Conservation (phyloP, 1,140 invertebrate species). For the Drosophila arawakana region DNA sequence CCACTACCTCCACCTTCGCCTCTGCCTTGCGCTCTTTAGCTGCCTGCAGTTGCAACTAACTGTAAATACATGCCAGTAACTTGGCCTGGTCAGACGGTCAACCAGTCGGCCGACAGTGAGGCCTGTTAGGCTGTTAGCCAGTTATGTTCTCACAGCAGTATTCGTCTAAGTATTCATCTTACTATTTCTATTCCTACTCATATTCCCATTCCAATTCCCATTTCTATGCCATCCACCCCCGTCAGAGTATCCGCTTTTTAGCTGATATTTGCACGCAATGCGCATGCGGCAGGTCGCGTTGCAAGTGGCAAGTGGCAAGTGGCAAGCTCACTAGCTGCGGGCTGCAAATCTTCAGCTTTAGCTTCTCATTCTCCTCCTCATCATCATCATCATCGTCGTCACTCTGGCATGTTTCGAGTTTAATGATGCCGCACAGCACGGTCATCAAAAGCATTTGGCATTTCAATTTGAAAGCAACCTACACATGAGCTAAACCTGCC, state of each 20-base stretch:
- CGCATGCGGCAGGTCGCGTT: slow-evolving; percentile 35
- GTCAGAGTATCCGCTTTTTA: slow-evolving; percentile 43
- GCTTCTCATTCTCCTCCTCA: no score
- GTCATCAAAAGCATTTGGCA: slow-evolving; percentile 73
- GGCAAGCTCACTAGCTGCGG: slow-evolving; percentile 38
- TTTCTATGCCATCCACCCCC: slow-evolving; percentile 41
- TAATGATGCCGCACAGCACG: slow-evolving; percentile 72
- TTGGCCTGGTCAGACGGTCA: slow-evolving; percentile 36
- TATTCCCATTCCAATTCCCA: no score
- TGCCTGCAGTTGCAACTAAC: slow-evolving; percentile 50
- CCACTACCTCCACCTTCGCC: neutral
- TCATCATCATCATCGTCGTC: slow-evolving; percentile 21
- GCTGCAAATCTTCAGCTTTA: slow-evolving; percentile 25
- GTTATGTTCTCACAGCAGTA: slow-evolving; percentile 44
- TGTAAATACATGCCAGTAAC: slow-evolving; percentile 70
- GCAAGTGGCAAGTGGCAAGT: slow-evolving; percentile 54
- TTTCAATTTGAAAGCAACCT: slow-evolving; percentile 72
- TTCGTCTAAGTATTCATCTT: no score
- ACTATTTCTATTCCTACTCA: no score
- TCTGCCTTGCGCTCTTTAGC: neutral
- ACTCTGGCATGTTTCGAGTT: slow-evolving; percentile 37
- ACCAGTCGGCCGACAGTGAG: slow-evolving; percentile 44
- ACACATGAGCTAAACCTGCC: slow-evolving; percentile 39
- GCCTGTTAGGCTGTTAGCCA: slow-evolving; percentile 33
- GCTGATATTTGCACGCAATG: slow-evolving; percentile 74